Evolutionary conservation across 2,797 vertebrate genomes (phyloP).

Genomic region (Threskiornis aethiopicus): DNA sequence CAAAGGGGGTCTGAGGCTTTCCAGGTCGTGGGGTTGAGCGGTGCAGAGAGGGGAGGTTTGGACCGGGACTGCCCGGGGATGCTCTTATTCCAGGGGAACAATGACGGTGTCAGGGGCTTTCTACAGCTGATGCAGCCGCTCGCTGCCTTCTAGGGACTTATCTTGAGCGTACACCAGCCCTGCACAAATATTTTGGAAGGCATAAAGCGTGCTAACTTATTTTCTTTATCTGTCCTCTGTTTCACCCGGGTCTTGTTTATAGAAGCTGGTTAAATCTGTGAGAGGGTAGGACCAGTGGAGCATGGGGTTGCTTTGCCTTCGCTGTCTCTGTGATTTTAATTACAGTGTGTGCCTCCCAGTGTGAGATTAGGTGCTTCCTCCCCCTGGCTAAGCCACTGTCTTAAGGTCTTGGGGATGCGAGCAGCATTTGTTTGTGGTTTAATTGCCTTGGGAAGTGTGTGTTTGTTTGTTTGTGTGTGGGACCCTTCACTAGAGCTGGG

Average conservation of each 20-base stretch:
- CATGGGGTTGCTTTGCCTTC: neutral
- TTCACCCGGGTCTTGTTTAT: neutral
- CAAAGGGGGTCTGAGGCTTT: accelerated
- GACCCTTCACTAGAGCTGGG: neutral
- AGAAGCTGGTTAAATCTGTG: neutral
- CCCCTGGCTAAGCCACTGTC: neutral
- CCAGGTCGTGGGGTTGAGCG: accelerated
- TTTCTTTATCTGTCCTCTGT: neutral
- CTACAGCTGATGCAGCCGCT: neutral
- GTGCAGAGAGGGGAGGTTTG: neutral
- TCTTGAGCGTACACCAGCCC: neutral
- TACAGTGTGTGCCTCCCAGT: neutral
- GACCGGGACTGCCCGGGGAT: neutral
- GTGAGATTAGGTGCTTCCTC: slow-evolving; percentile 17
- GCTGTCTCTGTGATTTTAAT: neutral
- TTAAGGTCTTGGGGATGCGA: neutral
- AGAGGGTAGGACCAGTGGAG: neutral
- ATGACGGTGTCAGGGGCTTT: neutral
- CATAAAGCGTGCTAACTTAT: neutral
- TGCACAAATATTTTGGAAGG: slow-evolving; percentile 24
- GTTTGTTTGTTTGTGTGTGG: neutral
- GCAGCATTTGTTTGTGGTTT: neutral
- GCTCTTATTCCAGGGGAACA: neutral
- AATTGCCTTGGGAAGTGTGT: neutral
- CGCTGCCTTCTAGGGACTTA: neutral